Evolutionary conservation across 2,797 vertebrate species (phyloP), one percentile per base, ranked within the genome.

Genomic region (Mastacembelus armatus): DNA sequence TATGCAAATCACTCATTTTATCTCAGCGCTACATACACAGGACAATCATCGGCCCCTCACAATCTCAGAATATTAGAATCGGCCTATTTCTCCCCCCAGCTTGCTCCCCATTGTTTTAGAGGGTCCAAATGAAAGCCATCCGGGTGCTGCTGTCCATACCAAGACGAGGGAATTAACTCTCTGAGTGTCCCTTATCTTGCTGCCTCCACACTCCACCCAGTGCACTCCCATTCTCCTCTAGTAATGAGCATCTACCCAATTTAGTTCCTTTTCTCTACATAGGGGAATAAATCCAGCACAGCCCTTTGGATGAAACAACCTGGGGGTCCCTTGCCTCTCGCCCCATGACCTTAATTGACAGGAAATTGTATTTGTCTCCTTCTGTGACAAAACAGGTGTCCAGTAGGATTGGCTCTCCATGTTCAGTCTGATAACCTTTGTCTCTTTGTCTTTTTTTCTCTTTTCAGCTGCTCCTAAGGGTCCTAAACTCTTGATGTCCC

Each of bases 401-500:
- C 68, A 7, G 51, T 64, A 77, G 78, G 79, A 74, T 85, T 85
- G 83, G 60, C 62, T 85, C 68, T 61, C 68, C 57, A 69, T 74
- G 67, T 67, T 76, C 71, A 74, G 56, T 66, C 59, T 58, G 12
- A 77, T 92, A 86, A 92, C 81, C 83, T 79, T 74, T 87, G 61
- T 83, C 66, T 66, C 30, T 63, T 54, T 82, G 29, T 80, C 57
- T 65, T 38, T 70, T 68, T 63, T 49, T 64, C 12, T 75, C 54
- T 36, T 63, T 57, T 27, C 92, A 99, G 98, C 96, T 59, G 96
- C 97, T 85, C 98, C 98, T 16, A 98, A 96, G 85, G 97, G 96
- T 39, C 98, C 97, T 24, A 96, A 96, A 92, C 96, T 99, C 50
- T 69, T 78, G 0, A 96, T 98, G 96, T 94, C 91, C 1, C 97